These are phyloP conservation scores for Daphoenositta chrysoptera DNA, from an alignment of 2,113 vertebrate species.

Conservation along the genomic window DNA sequence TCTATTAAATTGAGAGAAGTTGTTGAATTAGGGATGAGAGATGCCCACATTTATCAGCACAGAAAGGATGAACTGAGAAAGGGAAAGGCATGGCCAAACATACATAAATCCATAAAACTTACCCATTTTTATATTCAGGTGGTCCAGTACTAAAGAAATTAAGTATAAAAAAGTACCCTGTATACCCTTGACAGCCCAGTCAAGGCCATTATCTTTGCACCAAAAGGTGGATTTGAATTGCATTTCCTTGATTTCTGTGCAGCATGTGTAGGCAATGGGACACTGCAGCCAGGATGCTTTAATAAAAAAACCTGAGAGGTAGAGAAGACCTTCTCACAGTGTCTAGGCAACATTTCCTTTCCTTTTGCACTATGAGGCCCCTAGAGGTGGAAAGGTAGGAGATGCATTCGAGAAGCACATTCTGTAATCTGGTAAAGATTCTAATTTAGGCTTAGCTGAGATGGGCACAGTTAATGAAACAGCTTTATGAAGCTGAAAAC, in stretches of 20 bases:
- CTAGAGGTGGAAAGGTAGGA: not conserved
- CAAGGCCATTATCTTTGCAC: not conserved
- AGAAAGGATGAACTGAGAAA: not conserved
- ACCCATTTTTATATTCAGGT: not conserved
- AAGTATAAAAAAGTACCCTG: not conserved
- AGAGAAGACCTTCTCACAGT: not conserved
- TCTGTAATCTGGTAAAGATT: not conserved
- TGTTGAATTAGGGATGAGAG: not conserved
- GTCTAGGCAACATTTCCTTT: not conserved
- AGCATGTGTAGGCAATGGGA: not conserved
- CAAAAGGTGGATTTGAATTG: not conserved
- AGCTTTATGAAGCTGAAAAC: not conserved
- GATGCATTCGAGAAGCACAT: not conserved
- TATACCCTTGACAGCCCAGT: not conserved
- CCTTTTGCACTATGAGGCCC: not conserved
- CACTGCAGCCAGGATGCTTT: not conserved
- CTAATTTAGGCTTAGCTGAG: not conserved
- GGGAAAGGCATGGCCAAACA: not conserved
- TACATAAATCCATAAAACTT: not conserved
- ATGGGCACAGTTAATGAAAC: not conserved
- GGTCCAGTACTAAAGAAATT: not conserved
- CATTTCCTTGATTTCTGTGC: not conserved
- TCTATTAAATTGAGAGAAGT: not conserved
- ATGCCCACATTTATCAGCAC: not conserved
- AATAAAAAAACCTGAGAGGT: not conserved